Evolutionary conservation across 2,113 vertebrate genomes (phyloP).

Genomic region (Toxostoma redivivum): DNA sequence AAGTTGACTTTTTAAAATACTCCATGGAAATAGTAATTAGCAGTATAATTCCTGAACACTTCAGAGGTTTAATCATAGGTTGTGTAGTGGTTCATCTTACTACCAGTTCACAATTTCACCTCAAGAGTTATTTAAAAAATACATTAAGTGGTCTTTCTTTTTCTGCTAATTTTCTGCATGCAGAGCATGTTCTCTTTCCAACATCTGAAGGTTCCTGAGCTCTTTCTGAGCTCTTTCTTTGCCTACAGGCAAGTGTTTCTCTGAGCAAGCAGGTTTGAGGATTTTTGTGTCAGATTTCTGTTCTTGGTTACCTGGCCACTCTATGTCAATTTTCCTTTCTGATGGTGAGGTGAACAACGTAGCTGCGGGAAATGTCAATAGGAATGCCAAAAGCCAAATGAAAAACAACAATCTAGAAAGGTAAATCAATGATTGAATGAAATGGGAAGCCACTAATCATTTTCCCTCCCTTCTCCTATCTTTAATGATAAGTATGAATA

Average conservation of each 20-base stretch:
- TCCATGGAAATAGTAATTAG: neutral
- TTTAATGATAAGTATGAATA: conserved; percentile 35
- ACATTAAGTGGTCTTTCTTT: neutral
- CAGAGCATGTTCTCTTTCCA: neutral
- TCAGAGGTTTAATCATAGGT: neutral
- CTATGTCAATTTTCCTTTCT: neutral
- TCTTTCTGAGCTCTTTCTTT: neutral
- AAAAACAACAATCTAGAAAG: conserved; percentile 1
- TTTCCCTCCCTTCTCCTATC: neutral
- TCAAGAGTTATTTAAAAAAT: neutral
- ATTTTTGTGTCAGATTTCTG: neutral
- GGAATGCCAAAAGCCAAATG: neutral
- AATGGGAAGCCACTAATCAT: conserved; percentile 33
- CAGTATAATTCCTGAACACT: neutral
- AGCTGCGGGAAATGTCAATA: neutral
- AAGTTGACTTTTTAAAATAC: neutral
- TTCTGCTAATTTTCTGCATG: neutral
- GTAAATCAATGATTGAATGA: neutral
- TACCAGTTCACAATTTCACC: neutral
- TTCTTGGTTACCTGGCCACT: neutral
- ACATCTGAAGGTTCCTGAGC: neutral
- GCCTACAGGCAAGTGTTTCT: neutral
- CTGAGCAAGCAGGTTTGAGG: neutral
- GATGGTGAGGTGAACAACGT: neutral
- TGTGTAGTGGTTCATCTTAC: neutral